phyloP scores from a whole-genome alignment of 2,113 vertebrate species.

The Forbesichthys papilliferus region DNA sequence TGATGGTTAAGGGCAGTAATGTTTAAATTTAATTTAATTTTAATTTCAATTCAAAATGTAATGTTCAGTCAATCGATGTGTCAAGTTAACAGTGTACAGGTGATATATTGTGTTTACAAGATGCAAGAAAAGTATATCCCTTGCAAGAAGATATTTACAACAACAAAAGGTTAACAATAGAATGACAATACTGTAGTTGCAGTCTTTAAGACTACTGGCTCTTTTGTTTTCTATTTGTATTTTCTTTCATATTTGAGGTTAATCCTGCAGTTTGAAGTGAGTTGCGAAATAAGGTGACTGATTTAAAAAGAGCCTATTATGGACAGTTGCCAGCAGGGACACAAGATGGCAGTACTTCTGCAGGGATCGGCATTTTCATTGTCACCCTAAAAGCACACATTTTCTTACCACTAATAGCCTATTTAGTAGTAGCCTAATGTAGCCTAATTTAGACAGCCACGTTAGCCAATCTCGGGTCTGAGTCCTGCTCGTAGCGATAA shows the following conservation, averaged over 20 bases:
- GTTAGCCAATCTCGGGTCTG: conserved; percentile 82
- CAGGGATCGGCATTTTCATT: background rate
- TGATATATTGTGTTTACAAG: conserved; percentile 11
- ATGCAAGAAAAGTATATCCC: conserved; percentile 22
- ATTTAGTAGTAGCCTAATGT: no score
- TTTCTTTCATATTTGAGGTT: background rate
- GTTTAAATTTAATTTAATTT: background rate
- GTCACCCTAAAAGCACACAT: background rate
- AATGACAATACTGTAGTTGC: background rate
- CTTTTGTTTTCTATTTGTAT: conserved; percentile 1
- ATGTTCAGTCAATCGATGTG: background rate
- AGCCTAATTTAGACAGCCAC: conserved; percentile 67
- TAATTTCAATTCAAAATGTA: conserved; percentile 1
- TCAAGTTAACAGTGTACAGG: background rate
- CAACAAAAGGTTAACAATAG: conserved; percentile 18
- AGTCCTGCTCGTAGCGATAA: conserved; percentile 94
- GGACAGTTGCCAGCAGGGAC: conserved; percentile 3
- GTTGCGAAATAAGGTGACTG: conserved; percentile 20
- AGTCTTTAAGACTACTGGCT: background rate
- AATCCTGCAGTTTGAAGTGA: background rate
- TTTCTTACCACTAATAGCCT: no score
- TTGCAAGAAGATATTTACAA: conserved; percentile 25
- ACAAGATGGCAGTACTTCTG: background rate
- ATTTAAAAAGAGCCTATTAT: conserved; percentile 7
- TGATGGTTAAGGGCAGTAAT: background rate